phyloP scores from a whole-genome alignment of 2,113 vertebrate genomes.

The Leptocoma aspasia region DNA sequence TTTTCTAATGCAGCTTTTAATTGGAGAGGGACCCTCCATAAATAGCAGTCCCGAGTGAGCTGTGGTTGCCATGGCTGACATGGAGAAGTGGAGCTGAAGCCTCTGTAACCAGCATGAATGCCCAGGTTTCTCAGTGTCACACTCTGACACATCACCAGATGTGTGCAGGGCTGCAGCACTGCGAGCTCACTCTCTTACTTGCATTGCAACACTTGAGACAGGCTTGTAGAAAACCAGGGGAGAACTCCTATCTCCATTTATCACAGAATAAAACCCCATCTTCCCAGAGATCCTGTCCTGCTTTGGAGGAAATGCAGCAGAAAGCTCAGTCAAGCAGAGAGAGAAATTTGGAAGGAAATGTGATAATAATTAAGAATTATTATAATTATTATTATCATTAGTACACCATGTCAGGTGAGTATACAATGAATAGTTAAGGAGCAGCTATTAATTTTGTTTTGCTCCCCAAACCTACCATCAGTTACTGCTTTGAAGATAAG shows the following conservation, averaged over 20 bases:
- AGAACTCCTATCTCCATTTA: not conserved
- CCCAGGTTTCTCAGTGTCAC: not conserved
- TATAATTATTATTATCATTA: not conserved
- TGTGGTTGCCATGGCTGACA: not conserved
- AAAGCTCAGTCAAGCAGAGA: not conserved
- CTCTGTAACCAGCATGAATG: not conserved
- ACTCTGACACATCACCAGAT: not conserved
- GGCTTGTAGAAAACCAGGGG: not conserved
- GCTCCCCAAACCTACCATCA: not conserved
- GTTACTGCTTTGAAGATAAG: not conserved
- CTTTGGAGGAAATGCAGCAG: not conserved
- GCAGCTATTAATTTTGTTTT: not conserved
- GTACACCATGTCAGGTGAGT: rapidly evolving
- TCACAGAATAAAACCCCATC: not conserved
- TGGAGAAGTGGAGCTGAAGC: not conserved
- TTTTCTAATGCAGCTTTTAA: not conserved
- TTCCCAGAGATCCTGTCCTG: not conserved
- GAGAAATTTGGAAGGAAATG: not conserved
- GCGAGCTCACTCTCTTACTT: not conserved
- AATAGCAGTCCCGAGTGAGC: not conserved
- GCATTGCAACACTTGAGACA: not conserved
- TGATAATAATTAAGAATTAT: not conserved
- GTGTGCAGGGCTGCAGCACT: not conserved
- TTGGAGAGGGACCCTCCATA: not conserved
- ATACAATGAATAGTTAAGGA: not conserved